Percentiles rank a stretch among this genome's conserved stretches.
These are phyloP conservation scores for Netta rufina DNA, from an alignment of 2,797 vertebrate genomes.

Conservation along the genomic window DNA sequence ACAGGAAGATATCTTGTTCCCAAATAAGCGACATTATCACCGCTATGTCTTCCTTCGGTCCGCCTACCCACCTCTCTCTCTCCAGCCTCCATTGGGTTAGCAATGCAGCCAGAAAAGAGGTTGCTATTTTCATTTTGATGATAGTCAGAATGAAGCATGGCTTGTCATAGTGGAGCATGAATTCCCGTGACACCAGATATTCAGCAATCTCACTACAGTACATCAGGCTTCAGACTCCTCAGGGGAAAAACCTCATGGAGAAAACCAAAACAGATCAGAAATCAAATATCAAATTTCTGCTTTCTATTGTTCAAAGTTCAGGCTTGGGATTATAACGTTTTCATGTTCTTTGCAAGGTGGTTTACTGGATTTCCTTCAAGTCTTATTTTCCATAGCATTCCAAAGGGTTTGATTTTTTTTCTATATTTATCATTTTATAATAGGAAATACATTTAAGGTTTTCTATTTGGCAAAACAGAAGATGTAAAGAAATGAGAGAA, in stretches of 20 bases:
- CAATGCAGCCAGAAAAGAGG: background rate
- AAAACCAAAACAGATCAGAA: background rate
- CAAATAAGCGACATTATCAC: background rate
- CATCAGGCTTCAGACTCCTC: background rate
- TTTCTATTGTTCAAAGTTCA: background rate
- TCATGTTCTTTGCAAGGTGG: background rate
- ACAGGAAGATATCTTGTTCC: background rate
- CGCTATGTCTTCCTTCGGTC: background rate
- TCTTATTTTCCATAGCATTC: background rate
- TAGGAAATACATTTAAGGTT: background rate
- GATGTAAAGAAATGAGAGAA: conserved; percentile 10
- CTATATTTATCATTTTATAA: background rate
- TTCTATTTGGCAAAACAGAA: background rate
- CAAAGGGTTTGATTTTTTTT: background rate
- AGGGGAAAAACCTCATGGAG: background rate
- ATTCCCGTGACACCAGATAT: background rate
- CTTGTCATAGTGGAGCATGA: background rate
- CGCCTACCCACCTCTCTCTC: background rate
- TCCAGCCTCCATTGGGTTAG: background rate
- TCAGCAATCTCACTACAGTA: background rate
- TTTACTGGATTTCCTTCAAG: background rate
- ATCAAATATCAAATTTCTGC: background rate
- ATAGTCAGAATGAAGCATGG: background rate
- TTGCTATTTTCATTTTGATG: background rate
- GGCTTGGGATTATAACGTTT: background rate